Percentiles rank a stretch among this genome's conserved stretches.
Conservation (phyloP, 2,113 vertebrate species). For the Romanogobio albipinnatus region DNA sequence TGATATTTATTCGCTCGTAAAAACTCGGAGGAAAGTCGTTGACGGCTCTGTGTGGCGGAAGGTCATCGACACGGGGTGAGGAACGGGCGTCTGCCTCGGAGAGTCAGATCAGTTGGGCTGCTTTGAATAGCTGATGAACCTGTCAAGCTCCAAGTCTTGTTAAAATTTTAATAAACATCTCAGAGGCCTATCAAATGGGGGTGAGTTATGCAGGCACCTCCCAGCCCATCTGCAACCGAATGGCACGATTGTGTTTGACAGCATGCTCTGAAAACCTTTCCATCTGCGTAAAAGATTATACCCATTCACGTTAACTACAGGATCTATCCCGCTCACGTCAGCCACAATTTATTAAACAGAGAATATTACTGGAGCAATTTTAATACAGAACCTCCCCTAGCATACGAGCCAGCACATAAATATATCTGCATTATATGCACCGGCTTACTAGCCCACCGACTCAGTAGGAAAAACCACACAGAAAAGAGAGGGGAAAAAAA, state of each 20-base stretch:
- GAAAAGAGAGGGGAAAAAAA: neutral
- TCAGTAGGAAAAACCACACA: neutral
- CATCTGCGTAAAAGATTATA: conserved; percentile 74
- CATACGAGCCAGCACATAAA: conserved; percentile 67
- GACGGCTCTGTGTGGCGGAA: conserved; percentile 69
- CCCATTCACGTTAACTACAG: conserved; percentile 75
- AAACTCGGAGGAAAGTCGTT: conserved; percentile 71
- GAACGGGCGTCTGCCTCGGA: conserved; percentile 62
- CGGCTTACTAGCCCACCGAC: conserved; percentile 32
- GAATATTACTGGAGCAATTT: conserved; percentile 73
- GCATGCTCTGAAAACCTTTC: conserved; percentile 80
- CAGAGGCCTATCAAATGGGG: conserved; percentile 79
- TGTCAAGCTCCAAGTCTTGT: conserved; percentile 75
- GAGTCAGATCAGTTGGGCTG: conserved; percentile 72
- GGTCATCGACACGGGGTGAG: conserved; percentile 69
- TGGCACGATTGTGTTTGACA: conserved; percentile 79
- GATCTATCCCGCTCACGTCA: conserved; percentile 70
- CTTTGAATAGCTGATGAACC: conserved; percentile 84
- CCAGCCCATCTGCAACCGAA: conserved; percentile 69
- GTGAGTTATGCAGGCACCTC: conserved; percentile 80
- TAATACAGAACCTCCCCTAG: conserved; percentile 61
- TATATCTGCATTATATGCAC: conserved; percentile 63
- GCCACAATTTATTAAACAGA: conserved; percentile 73
- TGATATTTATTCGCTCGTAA: conserved; percentile 78
- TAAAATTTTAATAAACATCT: conserved; percentile 87